Percentiles rank a stretch among this genome's conserved stretches.
phyloP scores from a whole-genome alignment of 1,140 invertebrate genomes.

The Spodoptera frugiperda region DNA sequence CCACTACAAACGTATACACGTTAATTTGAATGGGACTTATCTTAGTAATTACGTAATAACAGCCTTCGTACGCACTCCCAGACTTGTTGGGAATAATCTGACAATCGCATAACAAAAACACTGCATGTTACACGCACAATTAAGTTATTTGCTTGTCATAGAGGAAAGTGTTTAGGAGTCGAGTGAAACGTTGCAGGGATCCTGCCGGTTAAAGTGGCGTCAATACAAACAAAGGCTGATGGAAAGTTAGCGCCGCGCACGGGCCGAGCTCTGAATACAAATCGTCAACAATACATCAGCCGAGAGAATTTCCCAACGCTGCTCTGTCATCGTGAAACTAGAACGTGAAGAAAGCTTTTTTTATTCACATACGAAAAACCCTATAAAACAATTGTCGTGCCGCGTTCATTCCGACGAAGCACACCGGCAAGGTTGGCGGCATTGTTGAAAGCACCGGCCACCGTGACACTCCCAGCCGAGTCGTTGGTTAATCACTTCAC shows the following conservation, averaged over 20 bases:
- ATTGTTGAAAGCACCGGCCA: conserved; percentile 57
- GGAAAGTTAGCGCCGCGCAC: conserved; percentile 73
- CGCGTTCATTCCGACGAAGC: conserved; percentile 30
- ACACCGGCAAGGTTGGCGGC: conserved; percentile 51
- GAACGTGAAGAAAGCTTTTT: conserved; percentile 67
- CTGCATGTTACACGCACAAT: conserved; percentile 5
- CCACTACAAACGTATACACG: conserved; percentile 56
- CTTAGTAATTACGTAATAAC: conserved; percentile 68
- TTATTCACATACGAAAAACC: conserved; percentile 36
- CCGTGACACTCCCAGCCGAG: conserved; percentile 57
- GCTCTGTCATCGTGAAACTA: conserved; percentile 60
- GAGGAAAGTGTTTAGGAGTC: conserved; percentile 54
- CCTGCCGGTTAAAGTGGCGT: conserved; percentile 61
- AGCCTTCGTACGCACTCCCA: conserved; percentile 32
- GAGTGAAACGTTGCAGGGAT: conserved; percentile 55
- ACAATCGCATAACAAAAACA: conserved; percentile 6
- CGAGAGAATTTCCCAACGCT: conserved; percentile 63
- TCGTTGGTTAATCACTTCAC: conserved; percentile 68
- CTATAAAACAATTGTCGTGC: conserved; percentile 41
- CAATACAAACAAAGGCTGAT: conserved; percentile 72
- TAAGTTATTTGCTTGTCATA: conserved; percentile 27
- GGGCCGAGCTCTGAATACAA: conserved; percentile 75
- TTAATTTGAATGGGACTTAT: conserved; percentile 62
- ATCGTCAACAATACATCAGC: conserved; percentile 74
- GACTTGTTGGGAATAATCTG: conserved; percentile 26